Evolutionary conservation across 2,888 invertebrate species (phyloP).

Genomic region (Prostheceraeus crozeri): DNA sequence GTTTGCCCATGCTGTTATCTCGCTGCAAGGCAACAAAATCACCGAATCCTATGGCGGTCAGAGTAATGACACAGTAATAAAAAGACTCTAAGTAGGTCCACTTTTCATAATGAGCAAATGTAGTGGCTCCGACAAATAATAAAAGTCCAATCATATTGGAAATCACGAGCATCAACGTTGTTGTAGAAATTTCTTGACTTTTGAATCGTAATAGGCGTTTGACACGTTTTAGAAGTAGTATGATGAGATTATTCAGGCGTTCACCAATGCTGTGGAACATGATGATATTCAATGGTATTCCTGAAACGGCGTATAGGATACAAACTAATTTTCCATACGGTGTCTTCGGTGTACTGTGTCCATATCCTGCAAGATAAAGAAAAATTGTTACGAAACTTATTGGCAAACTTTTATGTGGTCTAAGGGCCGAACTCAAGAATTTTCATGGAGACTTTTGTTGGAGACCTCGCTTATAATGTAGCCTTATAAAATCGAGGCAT

Average conservation of each 20-base stretch:
- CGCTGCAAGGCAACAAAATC: slow-evolving; percentile 97
- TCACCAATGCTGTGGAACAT: too few species aligned
- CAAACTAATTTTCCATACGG: too few species aligned
- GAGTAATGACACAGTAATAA: slow-evolving; percentile 96
- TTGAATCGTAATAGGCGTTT: slow-evolving; percentile 77
- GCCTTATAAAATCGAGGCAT: too few species aligned
- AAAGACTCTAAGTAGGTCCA: slow-evolving; percentile 83
- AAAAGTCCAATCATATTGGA: slow-evolving; percentile 77
- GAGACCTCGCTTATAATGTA: too few species aligned
- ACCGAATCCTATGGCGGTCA: slow-evolving; percentile 93
- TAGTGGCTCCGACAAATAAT: slow-evolving; percentile 85
- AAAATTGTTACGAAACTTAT: too few species aligned
- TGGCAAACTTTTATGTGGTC: too few species aligned
- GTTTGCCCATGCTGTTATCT: slow-evolving; percentile 81
- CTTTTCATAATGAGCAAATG: slow-evolving; percentile 84
- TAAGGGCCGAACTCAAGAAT: too few species aligned
- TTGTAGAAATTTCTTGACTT: slow-evolving; percentile 69
- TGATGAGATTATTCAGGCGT: slow-evolving; percentile 92
- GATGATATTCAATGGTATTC: too few species aligned
- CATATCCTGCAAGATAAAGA: too few species aligned
- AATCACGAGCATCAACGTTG: slow-evolving; percentile 78
- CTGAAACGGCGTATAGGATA: too few species aligned
- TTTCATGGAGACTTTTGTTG: too few species aligned
- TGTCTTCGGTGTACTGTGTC: too few species aligned
- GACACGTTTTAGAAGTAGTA: slow-evolving; percentile 77